phyloP scores from a whole-genome alignment of 1,140 invertebrate species.

The Atta texana region DNA sequence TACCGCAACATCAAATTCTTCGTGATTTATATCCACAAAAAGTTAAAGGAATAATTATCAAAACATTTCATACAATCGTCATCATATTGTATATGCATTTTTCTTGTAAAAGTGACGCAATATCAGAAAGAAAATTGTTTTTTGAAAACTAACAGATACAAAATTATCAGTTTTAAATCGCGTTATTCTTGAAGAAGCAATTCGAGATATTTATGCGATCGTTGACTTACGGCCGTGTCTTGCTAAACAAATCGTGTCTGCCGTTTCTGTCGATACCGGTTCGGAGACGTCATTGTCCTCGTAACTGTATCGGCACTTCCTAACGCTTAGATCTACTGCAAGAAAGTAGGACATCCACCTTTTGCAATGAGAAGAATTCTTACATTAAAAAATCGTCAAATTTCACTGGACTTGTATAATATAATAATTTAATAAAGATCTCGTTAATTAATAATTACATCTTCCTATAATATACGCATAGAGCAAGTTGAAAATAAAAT shows the following conservation, averaged over 20 bases:
- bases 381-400: constrained; percentile 7
- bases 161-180: background rate
- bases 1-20: background rate
- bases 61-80: background rate
- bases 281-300: constrained; percentile 78
- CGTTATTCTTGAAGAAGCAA: background rate
- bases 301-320: constrained; percentile 81
- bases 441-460: background rate
- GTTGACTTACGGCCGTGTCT: background rate
- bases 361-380: constrained; percentile 1
- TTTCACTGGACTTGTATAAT: background rate
- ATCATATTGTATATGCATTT: background rate
- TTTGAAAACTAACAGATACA: background rate
- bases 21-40: background rate
- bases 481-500: background rate
- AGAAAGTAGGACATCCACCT: constrained; percentile 76
- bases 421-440: background rate
- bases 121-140: background rate
- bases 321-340: constrained; percentile 77
- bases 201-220: background rate
- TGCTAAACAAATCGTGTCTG: constrained; percentile 60
- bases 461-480: background rate
- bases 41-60: background rate
- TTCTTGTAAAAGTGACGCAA: background rate
- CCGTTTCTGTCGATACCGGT: constrained; percentile 79